Base-by-base conservation (phyloP, 2,797 vertebrate species). In the Fundulus diaphanus region DNA sequence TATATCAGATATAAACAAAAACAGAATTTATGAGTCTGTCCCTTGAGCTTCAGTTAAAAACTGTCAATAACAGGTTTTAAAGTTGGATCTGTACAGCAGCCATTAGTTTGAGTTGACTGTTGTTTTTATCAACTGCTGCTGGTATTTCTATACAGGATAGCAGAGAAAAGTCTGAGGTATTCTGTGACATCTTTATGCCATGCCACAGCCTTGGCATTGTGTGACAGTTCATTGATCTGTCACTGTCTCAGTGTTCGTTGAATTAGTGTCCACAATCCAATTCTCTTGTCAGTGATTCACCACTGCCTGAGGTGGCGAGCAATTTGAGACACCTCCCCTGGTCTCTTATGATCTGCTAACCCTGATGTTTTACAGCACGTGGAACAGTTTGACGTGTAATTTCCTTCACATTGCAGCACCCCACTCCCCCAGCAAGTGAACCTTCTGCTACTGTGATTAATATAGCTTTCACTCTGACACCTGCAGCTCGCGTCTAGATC, bases 321-420 rank as follows among this genome's bases (percentile, higher is more conserved):
- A 44, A 77, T 87, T 84, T 87, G 74, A 85, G 77, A 89, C 77
- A 35, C 54, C 35, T 67, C 59, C 61, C 22, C 37, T 15, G 24
- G 29, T 80, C 67, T 77, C 66, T 78, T 52, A 67, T 72, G 82
- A 88, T 82, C 78, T 86, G 80, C 85, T 88, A 85, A 81, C 52
- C 57, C 63, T 71, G 73, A 87, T 88, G 85, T 85, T 89, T 90
- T 89, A 85, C 83, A 83, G 68, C 83, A 77, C 33, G 66, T 80
- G 73, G 73, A 68, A 59, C 68, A 74, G 66, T 73, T 71, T 84
- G 86, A 85, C 73, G 67, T 87, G 80, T 27, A 82, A 88, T 92
- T 90, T 82, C 76, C 82, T 81, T 78, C 74, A 40, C 68, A 46
- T 35, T 70, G 66, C 77, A 72, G 76, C 35, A 42, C 70, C 11